Evolutionary conservation across 2,888 invertebrate genomes (phyloP).

Genomic region (Nebria salina): DNA sequence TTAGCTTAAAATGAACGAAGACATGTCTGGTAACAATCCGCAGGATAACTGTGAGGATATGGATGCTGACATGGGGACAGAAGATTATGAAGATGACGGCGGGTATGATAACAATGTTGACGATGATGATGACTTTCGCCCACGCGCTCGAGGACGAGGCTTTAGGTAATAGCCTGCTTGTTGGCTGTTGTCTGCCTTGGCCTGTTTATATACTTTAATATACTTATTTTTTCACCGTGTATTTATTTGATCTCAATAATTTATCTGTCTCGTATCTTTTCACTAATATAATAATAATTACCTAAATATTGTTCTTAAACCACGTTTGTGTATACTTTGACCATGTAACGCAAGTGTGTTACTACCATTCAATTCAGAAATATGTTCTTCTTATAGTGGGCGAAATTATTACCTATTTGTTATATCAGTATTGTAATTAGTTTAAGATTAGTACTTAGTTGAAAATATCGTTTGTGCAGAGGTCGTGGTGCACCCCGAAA

Average conservation of each 20-base stretch:
- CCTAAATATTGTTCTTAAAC: too few relatives aligned
- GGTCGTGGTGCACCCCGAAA: conserved; percentile 64
- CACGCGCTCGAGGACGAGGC: conserved; percentile 62
- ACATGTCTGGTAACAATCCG: neutral
- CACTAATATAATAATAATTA: too few relatives aligned
- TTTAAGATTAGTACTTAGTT: neutral
- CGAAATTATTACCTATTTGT: neutral
- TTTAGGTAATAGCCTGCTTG: conserved; percentile 61
- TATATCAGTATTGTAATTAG: neutral
- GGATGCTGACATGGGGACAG: conserved; percentile 18
- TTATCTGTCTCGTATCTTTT: too few relatives aligned
- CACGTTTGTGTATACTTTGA: neutral
- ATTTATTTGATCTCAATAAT: too few relatives aligned
- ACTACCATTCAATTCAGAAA: neutral
- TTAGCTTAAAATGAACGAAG: conserved; percentile 8
- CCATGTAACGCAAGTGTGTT: neutral
- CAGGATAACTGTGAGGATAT: conserved; percentile 39
- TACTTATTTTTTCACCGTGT: too few relatives aligned
- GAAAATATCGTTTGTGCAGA: conserved; percentile 49
- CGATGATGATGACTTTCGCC: conserved; percentile 64
- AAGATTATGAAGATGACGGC: conserved; percentile 42
- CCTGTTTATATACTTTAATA: neutral
- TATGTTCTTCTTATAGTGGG: conserved; percentile 2
- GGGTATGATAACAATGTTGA: conserved; percentile 57
- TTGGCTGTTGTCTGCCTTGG: conserved; percentile 28